phyloP scores from a whole-genome alignment of 2,888 invertebrate genomes.

The Plutella xylostella region DNA sequence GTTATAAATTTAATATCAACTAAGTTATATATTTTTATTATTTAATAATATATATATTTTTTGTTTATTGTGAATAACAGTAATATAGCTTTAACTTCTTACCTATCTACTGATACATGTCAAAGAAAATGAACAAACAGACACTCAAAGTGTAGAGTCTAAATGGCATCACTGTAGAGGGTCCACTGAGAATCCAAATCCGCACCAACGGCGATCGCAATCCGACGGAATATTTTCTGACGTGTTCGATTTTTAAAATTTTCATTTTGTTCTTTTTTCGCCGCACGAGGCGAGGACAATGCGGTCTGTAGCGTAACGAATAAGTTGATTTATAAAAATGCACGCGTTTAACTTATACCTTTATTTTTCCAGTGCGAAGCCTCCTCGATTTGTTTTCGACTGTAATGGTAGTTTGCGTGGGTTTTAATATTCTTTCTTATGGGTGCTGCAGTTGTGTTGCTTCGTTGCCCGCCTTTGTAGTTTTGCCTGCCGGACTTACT shows the following conservation, averaged over 20 bases:
- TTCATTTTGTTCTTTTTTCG: slow-evolving; percentile 31
- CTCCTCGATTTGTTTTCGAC: not conserved
- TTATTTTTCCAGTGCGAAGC: too few species aligned
- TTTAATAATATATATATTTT: too few species aligned
- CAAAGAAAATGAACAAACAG: not conserved
- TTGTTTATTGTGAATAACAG: too few species aligned
- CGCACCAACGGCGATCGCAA: slow-evolving; percentile 38
- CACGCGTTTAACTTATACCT: too few species aligned
- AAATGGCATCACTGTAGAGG: slow-evolving; percentile 18
- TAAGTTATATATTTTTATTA: too few species aligned
- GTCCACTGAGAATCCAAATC: slow-evolving; percentile 25
- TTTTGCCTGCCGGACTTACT: too few species aligned
- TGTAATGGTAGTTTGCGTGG: not conserved
- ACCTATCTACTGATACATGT: too few species aligned
- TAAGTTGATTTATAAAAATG: slow-evolving; percentile 57
- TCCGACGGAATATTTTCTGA: slow-evolving; percentile 51
- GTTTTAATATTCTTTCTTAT: not conserved
- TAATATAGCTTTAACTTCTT: too few species aligned
- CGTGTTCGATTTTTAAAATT: slow-evolving; percentile 44
- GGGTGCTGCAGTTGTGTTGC: not conserved
- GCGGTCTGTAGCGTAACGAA: slow-evolving; percentile 54
- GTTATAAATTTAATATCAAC: too few species aligned
- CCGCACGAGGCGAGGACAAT: slow-evolving; percentile 49
- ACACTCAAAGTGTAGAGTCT: slow-evolving; percentile 2
- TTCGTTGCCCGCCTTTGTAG: too few species aligned